A percentile compares a stretch with the other conserved stretches of the same genome.
Evolutionary conservation across 2,888 invertebrate genomes (phyloP).

Genomic region (Lasioglossum oenotherae): DNA sequence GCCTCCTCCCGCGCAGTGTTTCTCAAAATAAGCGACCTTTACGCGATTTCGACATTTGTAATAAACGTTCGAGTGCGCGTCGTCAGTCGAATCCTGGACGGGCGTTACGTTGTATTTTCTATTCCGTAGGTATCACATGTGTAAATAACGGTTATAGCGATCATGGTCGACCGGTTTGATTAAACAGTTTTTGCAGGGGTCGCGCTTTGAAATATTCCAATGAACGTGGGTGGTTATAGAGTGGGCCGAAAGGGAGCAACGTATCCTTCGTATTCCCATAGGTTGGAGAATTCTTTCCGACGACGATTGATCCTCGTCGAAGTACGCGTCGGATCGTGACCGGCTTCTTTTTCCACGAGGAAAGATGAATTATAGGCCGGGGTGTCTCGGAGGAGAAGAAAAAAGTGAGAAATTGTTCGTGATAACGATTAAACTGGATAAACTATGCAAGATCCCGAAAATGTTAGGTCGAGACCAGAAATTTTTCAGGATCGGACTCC

Average conservation of each 20-base stretch:
- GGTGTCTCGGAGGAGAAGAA: background rate
- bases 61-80: background rate
- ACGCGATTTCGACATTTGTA: background rate
- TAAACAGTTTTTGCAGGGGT: background rate
- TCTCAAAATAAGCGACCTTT: background rate
- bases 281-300: background rate
- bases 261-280: background rate
- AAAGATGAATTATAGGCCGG: background rate
- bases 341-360: background rate
- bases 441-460: background rate
- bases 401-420: background rate
- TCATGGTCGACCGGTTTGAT: background rate
- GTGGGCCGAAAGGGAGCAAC: background rate
- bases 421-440: background rate
- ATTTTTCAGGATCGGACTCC: background rate
- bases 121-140: background rate
- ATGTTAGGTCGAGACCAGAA: background rate
- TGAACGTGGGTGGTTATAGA: background rate
- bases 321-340: background rate
- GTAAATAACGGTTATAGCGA: background rate
- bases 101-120: background rate
- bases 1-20: background rate
- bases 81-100: background rate
- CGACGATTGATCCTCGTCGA: conserved; percentile 4
- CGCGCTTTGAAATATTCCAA: background rate